Percentiles rank a stretch among this genome's conserved stretches.
phyloP scores from a whole-genome alignment of 2,888 invertebrate species.

The Athalia circularis region DNA sequence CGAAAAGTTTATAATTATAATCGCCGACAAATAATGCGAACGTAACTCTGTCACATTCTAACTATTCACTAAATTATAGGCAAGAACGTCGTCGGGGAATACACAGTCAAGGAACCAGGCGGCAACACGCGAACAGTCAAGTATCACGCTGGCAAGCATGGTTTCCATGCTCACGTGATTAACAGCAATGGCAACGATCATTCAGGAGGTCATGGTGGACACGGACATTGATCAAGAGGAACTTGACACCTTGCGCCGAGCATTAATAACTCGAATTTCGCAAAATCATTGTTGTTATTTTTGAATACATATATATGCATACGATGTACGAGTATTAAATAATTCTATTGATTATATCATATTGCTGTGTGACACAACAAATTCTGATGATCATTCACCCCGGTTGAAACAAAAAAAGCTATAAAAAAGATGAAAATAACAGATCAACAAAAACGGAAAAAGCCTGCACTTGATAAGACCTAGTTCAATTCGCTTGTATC shows the following conservation, averaged over 20 bases:
- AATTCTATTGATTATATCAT: no score
- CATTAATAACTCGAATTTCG: neutral
- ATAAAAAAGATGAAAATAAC: no score
- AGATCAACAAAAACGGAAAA: no score
- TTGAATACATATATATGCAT: neutral
- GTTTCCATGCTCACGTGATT: slow-evolving; percentile 78
- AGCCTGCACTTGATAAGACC: no score
- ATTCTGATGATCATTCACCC: no score
- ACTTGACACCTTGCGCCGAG: neutral
- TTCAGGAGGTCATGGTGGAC: slow-evolving; percentile 42
- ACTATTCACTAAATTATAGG: slow-evolving; percentile 77
- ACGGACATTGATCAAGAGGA: slow-evolving; percentile 18
- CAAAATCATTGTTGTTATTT: neutral
- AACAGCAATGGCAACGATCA: slow-evolving; percentile 66
- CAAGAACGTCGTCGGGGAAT: slow-evolving; percentile 83
- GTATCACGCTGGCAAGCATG: slow-evolving; percentile 80
- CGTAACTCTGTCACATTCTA: neutral
- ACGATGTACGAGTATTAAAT: no score
- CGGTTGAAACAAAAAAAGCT: no score
- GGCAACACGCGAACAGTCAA: slow-evolving; percentile 81
- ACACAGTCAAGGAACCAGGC: slow-evolving; percentile 80
- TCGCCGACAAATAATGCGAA: neutral
- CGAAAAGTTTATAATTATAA: neutral
- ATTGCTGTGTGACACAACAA: no score
- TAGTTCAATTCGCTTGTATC: no score